These are phyloP conservation scores for Stegodyphus mimosarum DNA, from an alignment of 1,140 invertebrate species.

Conservation along the genomic window DNA sequence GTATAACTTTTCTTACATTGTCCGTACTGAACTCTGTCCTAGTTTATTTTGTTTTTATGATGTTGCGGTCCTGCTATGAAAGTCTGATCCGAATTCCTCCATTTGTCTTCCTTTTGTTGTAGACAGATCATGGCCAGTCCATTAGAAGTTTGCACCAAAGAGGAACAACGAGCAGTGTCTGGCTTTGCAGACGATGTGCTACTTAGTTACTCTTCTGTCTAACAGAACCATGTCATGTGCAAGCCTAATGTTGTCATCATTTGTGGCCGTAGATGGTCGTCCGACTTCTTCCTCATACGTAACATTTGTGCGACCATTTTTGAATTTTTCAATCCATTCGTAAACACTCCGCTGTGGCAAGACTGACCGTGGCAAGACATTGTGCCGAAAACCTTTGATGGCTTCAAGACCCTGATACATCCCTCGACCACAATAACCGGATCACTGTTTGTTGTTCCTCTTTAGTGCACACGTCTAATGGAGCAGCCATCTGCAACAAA, in stretches of 20 bases:
- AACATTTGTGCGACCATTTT: not conserved
- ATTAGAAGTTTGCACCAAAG: conserved; percentile 9
- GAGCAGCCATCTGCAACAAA: conserved; percentile 10
- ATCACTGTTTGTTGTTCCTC: not conserved
- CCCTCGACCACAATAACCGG: too few relatives aligned
- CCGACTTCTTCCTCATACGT: not conserved
- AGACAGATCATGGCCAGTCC: conserved; percentile 8
- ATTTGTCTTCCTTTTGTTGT: conserved; percentile 3
- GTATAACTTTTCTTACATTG: too few relatives aligned
- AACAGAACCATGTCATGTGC: too few relatives aligned
- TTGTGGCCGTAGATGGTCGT: not conserved
- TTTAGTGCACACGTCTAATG: not conserved
- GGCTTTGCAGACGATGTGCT: too few relatives aligned
- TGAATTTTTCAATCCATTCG: too few relatives aligned
- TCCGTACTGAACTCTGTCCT: conserved; percentile 2
- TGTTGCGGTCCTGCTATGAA: too few relatives aligned
- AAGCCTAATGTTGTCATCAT: not conserved
- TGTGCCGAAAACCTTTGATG: not conserved
- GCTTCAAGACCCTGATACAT: not conserved
- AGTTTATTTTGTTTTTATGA: not conserved
- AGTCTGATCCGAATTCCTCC: not conserved
- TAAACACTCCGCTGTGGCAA: too few relatives aligned
- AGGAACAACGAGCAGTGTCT: not conserved
- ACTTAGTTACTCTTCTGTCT: too few relatives aligned
- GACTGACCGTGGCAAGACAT: too few relatives aligned